These are phyloP conservation scores for Tautogolabrus adspersus DNA, from an alignment of 2,113 vertebrate genomes.

Conservation along the genomic window DNA sequence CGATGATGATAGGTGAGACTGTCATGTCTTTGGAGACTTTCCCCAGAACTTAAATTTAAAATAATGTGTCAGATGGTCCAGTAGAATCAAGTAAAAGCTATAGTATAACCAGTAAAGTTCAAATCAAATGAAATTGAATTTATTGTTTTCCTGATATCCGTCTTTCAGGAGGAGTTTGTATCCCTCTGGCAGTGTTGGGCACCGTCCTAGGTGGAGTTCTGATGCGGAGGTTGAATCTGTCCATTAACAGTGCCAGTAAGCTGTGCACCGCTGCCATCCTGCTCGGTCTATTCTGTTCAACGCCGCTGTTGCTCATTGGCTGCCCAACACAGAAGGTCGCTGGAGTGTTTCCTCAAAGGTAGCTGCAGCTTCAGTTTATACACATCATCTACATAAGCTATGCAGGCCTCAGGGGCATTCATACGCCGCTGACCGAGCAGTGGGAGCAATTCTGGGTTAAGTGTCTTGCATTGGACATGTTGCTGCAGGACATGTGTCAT, in stretches of 20 bases:
- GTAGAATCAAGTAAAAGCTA: neutral
- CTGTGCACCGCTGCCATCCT: conserved; percentile 83
- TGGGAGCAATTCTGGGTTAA: too few species aligned
- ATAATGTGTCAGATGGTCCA: too few species aligned
- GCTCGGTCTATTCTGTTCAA: conserved; percentile 74
- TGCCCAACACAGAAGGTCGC: conserved; percentile 87
- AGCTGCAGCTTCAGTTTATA: neutral
- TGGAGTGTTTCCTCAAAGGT: conserved; percentile 68
- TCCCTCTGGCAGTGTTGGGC: conserved; percentile 88
- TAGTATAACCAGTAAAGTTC: neutral
- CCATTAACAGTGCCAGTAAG: conserved; percentile 75
- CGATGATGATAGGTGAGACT: conserved; percentile 89
- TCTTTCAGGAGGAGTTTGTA: conserved; percentile 83
- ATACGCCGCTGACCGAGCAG: too few species aligned
- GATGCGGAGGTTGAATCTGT: conserved; percentile 86
- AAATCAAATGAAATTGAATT: too few species aligned
- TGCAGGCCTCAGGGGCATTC: neutral
- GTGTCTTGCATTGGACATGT: too few species aligned
- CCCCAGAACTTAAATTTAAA: too few species aligned
- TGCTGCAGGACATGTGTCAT: too few species aligned
- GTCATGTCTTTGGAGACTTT: too few species aligned
- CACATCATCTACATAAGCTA: neutral
- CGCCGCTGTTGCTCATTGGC: conserved; percentile 90
- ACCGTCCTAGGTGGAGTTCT: conserved; percentile 88
- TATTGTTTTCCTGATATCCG: neutral